Conservation (phyloP, 2,888 invertebrate species). For the Acanthacorydalis orientalis region DNA sequence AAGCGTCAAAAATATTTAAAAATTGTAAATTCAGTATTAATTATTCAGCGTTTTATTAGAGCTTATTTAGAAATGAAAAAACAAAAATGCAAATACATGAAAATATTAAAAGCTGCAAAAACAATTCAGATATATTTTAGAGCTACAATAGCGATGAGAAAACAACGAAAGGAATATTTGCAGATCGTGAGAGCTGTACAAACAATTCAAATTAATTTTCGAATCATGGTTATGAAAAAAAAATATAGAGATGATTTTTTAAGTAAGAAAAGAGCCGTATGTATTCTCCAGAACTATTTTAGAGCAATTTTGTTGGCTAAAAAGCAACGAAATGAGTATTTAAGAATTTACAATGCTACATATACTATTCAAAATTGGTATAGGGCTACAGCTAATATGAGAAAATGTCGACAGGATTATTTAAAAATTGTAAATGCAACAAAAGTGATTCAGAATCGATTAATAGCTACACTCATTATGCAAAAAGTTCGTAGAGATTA, state of each 20-base stretch:
- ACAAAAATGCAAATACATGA: constrained; percentile 6
- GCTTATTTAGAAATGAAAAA: background rate
- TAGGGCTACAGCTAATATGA: constrained; percentile 21
- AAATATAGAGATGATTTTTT: constrained; percentile 7
- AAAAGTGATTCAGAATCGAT: constrained; percentile 18
- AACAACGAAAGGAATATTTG: constrained; percentile 8
- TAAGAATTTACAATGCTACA: constrained; percentile 17
- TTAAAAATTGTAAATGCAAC: constrained; percentile 11
- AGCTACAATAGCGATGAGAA: constrained; percentile 13
- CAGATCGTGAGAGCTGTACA: constrained; percentile 12
- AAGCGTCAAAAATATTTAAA: constrained; percentile 20
- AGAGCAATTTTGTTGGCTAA: constrained; percentile 3
- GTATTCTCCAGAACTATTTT: constrained; percentile 7
- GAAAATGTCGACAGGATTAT: constrained; percentile 11
- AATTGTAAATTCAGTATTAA: constrained; percentile 12
- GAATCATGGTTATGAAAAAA: constrained; percentile 24
- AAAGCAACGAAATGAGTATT: constrained; percentile 13
- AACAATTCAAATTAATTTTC: constrained; percentile 24
- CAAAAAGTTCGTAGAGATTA: constrained; percentile 12
- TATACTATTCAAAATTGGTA: constrained; percentile 20
- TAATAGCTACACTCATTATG: constrained; percentile 16
- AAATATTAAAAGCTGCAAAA: constrained; percentile 5
- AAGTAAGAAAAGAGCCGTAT: constrained; percentile 10
- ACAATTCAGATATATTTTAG: constrained; percentile 14
- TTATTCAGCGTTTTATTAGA: constrained; percentile 18